phyloP scores from a whole-genome alignment of 2,888 invertebrate genomes.

The Melanophora roralis region DNA sequence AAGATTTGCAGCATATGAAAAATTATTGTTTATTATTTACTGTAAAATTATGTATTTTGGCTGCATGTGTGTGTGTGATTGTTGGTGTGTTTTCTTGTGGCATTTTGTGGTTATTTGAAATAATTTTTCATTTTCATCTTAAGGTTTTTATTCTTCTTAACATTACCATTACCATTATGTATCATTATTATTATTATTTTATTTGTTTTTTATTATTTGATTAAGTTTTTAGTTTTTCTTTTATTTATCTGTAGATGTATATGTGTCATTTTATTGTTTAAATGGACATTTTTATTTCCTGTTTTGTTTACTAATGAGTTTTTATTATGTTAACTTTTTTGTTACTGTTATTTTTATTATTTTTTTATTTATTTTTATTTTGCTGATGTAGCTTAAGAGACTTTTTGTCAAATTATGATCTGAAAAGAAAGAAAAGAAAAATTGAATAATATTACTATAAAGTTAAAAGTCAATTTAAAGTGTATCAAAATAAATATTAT shows the following conservation, averaged over 20 bases:
- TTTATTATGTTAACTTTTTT: conserved; percentile 35
- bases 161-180: too few species aligned
- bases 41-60: conserved; percentile 7
- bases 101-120: conserved; percentile 51
- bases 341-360: too few species aligned
- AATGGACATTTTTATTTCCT: conserved; percentile 58
- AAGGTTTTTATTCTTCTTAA: neutral
- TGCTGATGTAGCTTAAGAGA: neutral
- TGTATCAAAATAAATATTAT: neutral
- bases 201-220: conserved; percentile 26
- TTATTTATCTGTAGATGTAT: neutral
- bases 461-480: neutral
- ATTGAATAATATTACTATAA: conserved; percentile 6
- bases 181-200: conserved; percentile 11
- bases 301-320: conserved; percentile 60
- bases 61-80: neutral
- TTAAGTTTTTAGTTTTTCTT: too few species aligned
- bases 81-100: neutral
- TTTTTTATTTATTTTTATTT: neutral
- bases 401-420: conserved; percentile 37
- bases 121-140: conserved; percentile 59
- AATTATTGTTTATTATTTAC: conserved; percentile 60
- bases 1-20: conserved; percentile 23
- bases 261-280: conserved; percentile 49
- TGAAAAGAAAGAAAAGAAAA: conserved; percentile 33